Base-by-base conservation (phyloP, 1,140 invertebrate genomes). In the Drosophila yakuba region DNA sequence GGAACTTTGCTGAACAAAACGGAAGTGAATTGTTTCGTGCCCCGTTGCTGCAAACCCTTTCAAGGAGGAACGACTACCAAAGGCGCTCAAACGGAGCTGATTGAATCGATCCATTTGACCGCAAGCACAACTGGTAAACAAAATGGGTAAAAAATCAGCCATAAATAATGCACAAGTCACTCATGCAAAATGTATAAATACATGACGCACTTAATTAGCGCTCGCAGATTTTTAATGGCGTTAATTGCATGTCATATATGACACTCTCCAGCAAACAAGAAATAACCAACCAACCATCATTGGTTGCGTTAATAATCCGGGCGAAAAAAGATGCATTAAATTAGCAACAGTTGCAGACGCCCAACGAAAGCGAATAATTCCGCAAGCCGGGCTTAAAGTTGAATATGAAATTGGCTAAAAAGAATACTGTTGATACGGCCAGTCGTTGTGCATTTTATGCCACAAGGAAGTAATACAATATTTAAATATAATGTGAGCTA, bases 201-300 rank as follows among this genome's bases (percentile, higher is more conserved):
- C 64, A 63, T 58, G 78, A 43, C 52, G 45, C 44, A 83, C 75
- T 88, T 88, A 88, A 88, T 88, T 88, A 88, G 63, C 76, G 64
- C 64, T 57, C 79, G 63, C 45, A 52, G 79, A 80, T 71, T 89
- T 82, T 88, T 71, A 88, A 89, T 83, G 67, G 76, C 79, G 76
- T 88, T 88, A 84, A 84, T 84, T 85, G 73, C 62, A 58, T 55
- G 62, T 39, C 73, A 74, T 78, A 69, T 75, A 80, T 80, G 78
- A 80, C 78, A 67, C 63, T 74, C 58, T 23, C 41, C n/a, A 67
- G 36, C 17, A 57, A 66, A 66, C 60, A 66, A 54, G 41, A 44
- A 52, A 23, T 44, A 12, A 25, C 17, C 25, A 60, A 23, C 61
- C 50, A 55, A 15, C 61, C 50, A 38, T 44, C 43, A 72, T 41